phyloP scores from a whole-genome alignment of 2,888 invertebrate species.

The Blera fallax region DNA sequence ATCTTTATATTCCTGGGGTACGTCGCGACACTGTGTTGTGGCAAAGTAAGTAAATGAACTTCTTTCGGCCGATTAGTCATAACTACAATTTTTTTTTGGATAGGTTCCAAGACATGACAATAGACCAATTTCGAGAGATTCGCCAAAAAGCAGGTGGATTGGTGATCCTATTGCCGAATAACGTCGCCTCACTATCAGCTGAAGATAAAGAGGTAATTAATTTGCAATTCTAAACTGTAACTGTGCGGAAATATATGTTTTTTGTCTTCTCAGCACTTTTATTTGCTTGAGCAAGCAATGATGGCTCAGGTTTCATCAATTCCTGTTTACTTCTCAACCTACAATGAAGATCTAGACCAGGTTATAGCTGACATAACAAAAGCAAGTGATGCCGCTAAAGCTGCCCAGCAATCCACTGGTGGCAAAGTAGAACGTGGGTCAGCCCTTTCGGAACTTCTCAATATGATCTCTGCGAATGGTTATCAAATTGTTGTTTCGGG shows the following conservation, averaged over 20 bases:
- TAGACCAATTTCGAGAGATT: constrained; percentile 89
- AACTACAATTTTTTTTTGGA: neutral
- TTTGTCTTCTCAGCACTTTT: constrained; percentile 88
- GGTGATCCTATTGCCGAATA: constrained; percentile 91
- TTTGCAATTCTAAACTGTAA: neutral
- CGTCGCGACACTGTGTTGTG: constrained; percentile 94
- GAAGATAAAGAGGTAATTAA: constrained; percentile 87
- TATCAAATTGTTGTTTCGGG: constrained; percentile 94
- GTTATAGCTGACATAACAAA: constrained; percentile 89
- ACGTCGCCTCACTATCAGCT: constrained; percentile 85
- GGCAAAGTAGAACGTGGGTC: constrained; percentile 85
- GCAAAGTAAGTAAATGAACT: constrained; percentile 82
- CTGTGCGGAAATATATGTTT: no score
- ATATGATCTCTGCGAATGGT: constrained; percentile 95
- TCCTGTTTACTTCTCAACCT: constrained; percentile 93
- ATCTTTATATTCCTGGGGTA: constrained; percentile 91
- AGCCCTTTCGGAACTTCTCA: constrained; percentile 91
- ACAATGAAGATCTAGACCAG: constrained; percentile 87
- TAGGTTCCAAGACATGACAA: constrained; percentile 88
- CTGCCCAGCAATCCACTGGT: constrained; percentile 20
- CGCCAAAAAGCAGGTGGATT: constrained; percentile 92
- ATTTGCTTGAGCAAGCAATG: constrained; percentile 91
- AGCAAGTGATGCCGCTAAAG: constrained; percentile 68
- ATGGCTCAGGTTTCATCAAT: constrained; percentile 89
- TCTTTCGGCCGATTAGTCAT: neutral